These are phyloP conservation scores for Copidosoma floridanum DNA, from an alignment of 1,140 invertebrate genomes.

Conservation along the genomic window DNA sequence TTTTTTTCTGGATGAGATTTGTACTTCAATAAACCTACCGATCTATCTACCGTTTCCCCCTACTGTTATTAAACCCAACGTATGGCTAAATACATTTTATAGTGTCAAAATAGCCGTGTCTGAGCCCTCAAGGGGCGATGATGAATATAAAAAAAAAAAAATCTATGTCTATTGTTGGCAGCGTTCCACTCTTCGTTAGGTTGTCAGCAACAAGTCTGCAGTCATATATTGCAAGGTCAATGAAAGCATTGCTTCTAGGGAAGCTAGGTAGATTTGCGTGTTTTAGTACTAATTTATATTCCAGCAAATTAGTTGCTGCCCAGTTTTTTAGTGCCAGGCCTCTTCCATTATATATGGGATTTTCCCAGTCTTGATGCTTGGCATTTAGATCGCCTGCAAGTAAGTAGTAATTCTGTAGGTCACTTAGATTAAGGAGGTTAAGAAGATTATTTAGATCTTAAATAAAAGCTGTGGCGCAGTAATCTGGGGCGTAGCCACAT, in stretches of 20 bases:
- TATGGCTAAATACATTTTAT: too few relatives aligned
- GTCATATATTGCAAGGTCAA: too few relatives aligned
- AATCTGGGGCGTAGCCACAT: too few relatives aligned
- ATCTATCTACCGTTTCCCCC: too few relatives aligned
- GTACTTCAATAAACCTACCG: too few relatives aligned
- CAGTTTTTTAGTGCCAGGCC: background rate
- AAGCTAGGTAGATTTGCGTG: background rate
- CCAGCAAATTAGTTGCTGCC: background rate
- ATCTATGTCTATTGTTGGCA: background rate
- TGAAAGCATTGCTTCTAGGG: background rate
- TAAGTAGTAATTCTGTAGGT: background rate
- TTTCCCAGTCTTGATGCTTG: background rate
- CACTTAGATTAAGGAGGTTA: background rate
- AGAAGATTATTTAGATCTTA: background rate
- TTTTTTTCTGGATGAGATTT: too few relatives aligned
- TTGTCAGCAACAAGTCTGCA: background rate
- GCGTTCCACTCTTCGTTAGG: background rate
- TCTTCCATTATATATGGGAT: background rate
- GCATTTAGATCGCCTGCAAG: background rate
- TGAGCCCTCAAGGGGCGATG: too few relatives aligned
- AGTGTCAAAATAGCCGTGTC: too few relatives aligned
- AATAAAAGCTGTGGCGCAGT: background rate
- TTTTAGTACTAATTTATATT: too few relatives aligned
- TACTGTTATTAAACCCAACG: too few relatives aligned
- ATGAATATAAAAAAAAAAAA: too few relatives aligned